Base-by-base conservation (phyloP, 2,113 vertebrate genomes). In the Mellivora capensis region DNA sequence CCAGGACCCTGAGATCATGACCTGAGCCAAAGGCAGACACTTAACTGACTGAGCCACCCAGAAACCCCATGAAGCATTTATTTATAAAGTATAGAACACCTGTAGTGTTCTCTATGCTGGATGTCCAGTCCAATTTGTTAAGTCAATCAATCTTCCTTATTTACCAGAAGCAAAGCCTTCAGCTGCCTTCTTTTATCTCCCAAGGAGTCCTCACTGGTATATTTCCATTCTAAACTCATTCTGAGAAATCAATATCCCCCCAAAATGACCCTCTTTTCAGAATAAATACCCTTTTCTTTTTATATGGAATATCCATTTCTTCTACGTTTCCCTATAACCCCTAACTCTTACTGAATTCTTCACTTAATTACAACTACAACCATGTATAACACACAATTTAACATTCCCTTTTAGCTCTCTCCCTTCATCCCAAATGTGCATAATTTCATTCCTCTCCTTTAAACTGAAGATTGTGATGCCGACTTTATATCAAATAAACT, bases 341-440 rank as follows among this genome's bases (percentile, higher is more conserved):
- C 42, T 74, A 79, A 54, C 64, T 76, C n/a, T 82, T 59, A 61
- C 37, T 95, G 52, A 77, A 83, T 79, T 89, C 44, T 94, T 98
- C 57, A 34, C 31, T 87, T 67, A 49, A 44, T 79, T 59, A 72
- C 8, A 69, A 23, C 61, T 64, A 67, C 11, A 81, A 59, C 29
- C 31, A 94, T 37, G 23, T 42, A 83, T 54, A 29, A 74, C 34
- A 18, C 17, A 47, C 13, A 67, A 89, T 2, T 6, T 54, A 54
- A 59, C 6, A 34, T 67, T 87, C 34, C 23, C 64, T 90, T 64
- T 79, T 17, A 71, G 15, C 13, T 9, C 10, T 8, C 44, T 72
- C 27, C 54, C 44, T 95, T 67, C 61, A 74, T 72, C 54, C 14
- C 15, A 67, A 67, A 42, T 72, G 25, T 7, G 3, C 52, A 79